phyloP scores from a whole-genome alignment of 2,113 vertebrate genomes.

The Stegastes partitus region DNA sequence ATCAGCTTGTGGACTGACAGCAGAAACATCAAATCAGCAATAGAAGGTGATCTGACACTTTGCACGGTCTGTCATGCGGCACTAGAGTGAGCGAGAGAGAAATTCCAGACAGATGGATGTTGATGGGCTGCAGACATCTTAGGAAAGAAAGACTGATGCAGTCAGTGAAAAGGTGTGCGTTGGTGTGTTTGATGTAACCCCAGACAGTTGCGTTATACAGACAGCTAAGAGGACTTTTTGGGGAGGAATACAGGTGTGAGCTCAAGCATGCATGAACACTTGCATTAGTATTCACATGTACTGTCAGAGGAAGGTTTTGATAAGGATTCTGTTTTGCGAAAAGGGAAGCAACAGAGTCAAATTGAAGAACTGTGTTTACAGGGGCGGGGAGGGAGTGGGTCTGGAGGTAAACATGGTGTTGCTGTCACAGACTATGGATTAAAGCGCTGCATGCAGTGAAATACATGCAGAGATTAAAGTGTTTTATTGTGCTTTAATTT shows the following conservation, averaged over 20 bases:
- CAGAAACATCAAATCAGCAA: conserved; percentile 51
- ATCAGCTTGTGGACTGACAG: conserved; percentile 57
- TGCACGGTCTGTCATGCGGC: conserved; percentile 38
- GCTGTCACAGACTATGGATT: not conserved
- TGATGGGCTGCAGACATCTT: conserved; percentile 63
- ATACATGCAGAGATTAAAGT: conserved; percentile 1
- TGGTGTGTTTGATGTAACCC: conserved; percentile 67
- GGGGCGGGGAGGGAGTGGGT: not conserved
- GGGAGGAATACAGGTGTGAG: conserved; percentile 35
- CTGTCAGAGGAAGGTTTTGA: conserved; percentile 46
- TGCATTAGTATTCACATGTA: conserved; percentile 48
- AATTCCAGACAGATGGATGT: conserved; percentile 66
- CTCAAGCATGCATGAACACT: conserved; percentile 28
- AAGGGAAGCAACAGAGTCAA: conserved; percentile 23
- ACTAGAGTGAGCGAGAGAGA: conserved; percentile 34
- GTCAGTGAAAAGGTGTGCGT: conserved; percentile 33
- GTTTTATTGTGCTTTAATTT: conserved; percentile 17
- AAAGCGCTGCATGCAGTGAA: not conserved
- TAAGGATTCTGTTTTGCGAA: conserved; percentile 32
- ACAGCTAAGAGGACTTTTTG: conserved; percentile 39
- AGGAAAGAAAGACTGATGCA: conserved; percentile 57
- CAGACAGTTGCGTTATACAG: conserved; percentile 46
- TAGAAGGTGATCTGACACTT: conserved; percentile 49
- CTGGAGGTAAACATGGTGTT: conserved; percentile 25
- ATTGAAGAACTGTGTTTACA: conserved; percentile 34